Percentiles rank a stretch among this genome's conserved stretches.
These are phyloP conservation scores for Hirudo medicinalis DNA, from an alignment of 1,140 invertebrate species.

Conservation along the genomic window DNA sequence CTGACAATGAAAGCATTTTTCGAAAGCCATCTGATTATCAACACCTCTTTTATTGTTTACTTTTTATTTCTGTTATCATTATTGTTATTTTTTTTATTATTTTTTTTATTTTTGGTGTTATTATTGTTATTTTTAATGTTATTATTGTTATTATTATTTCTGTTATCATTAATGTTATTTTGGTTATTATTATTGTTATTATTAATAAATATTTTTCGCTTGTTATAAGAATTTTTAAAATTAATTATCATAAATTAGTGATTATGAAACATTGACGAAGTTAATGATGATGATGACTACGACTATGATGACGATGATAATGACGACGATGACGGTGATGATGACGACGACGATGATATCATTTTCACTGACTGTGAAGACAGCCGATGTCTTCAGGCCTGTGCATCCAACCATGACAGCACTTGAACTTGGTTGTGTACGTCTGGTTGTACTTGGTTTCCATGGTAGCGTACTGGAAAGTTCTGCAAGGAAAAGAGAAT, in stretches of 20 bases:
- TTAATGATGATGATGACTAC: too few relatives aligned
- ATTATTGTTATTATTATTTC: neutral
- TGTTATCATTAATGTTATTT: neutral
- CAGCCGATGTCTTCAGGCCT: conserved; percentile 35
- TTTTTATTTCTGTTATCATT: conserved; percentile 2
- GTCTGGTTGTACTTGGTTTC: conserved; percentile 35
- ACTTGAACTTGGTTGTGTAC: conserved; percentile 36
- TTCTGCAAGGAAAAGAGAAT: conserved; percentile 34
- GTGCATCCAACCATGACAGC: conserved; percentile 44
- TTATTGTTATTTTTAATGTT: conserved; percentile 9
- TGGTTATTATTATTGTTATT: neutral
- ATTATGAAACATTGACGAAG: too few relatives aligned
- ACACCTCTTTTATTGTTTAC: neutral
- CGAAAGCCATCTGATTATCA: neutral
- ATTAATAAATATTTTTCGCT: too few relatives aligned
- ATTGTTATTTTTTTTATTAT: neutral
- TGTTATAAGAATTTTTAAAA: neutral
- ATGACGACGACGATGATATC: neutral
- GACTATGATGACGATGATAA: neutral
- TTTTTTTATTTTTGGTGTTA: neutral
- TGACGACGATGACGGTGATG: neutral
- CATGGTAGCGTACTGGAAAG: conserved; percentile 41
- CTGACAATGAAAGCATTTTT: too few relatives aligned
- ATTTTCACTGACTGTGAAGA: conserved; percentile 30
- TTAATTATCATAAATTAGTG: too few relatives aligned